Conservation (phyloP, 2,888 invertebrate species). For the Melinopterus prodromus region DNA sequence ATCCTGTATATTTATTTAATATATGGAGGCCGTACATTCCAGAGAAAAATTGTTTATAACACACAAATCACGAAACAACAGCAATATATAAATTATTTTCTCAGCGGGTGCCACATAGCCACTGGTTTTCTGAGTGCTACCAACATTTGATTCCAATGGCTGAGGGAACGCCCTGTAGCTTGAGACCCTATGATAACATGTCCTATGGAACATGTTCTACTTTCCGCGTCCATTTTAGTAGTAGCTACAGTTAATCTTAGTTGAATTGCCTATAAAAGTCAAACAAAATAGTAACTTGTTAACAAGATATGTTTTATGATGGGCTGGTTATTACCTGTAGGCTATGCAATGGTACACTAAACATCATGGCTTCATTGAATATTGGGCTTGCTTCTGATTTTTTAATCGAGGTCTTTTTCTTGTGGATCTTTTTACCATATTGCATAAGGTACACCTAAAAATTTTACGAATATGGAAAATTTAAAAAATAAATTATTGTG, state of each 20-base stretch:
- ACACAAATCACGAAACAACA: neutral
- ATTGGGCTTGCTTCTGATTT: constrained; percentile 78
- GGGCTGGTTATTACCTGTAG: constrained; percentile 64
- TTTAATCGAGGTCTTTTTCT: constrained; percentile 82
- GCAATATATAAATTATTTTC: constrained; percentile 56
- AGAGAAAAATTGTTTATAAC: neutral
- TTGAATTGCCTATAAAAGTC: constrained; percentile 70
- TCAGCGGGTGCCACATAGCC: constrained; percentile 84
- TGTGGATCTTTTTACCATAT: constrained; percentile 82
- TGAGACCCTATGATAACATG: constrained; percentile 82
- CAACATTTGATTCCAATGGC: constrained; percentile 88
- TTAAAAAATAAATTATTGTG: neutral
- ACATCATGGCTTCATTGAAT: constrained; percentile 87
- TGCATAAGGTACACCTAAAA: constrained; percentile 78
- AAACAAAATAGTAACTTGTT: constrained; percentile 8
- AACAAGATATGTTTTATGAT: neutral
- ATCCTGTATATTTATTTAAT: neutral
- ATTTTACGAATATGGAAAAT: neutral
- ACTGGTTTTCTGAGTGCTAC: constrained; percentile 80
- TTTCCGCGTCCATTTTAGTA: constrained; percentile 58
- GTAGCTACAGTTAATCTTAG: constrained; percentile 74
- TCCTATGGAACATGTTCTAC: constrained; percentile 73
- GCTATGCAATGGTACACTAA: constrained; percentile 78
- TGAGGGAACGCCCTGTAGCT: constrained; percentile 74
- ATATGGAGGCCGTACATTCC: neutral